Conservation (phyloP, 2,888 invertebrate species). For the Xestoiulus laeticollis region DNA sequence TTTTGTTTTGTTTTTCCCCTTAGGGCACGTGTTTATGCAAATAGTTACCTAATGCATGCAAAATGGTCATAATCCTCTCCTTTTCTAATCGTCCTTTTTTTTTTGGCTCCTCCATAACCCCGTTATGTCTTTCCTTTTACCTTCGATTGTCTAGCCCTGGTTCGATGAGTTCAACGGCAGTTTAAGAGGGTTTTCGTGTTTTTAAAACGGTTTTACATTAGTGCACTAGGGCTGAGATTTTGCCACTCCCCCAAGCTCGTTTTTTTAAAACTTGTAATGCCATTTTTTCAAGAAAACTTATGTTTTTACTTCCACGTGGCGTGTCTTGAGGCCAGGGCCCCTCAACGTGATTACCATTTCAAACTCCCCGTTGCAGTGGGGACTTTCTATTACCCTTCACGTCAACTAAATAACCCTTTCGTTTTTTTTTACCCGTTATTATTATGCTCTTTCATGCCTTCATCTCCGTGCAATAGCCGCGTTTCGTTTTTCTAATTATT, state of each 20-base stretch:
- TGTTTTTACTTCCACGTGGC: background rate
- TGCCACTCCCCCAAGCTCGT: background rate
- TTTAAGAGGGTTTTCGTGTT: slow-evolving; percentile 35
- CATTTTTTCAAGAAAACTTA: background rate
- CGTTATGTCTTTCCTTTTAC: background rate
- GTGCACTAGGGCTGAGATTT: background rate
- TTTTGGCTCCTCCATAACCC: background rate
- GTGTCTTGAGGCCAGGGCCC: background rate
- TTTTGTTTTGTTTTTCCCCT: background rate
- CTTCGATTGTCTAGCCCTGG: background rate
- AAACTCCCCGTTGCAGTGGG: background rate
- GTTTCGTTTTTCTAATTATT: slow-evolving; percentile 29
- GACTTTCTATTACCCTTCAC: slow-evolving; percentile 1
- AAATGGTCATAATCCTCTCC: background rate
- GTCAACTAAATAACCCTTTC: slow-evolving; percentile 21
- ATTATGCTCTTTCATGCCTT: background rate
- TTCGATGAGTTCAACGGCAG: slow-evolving; percentile 22
- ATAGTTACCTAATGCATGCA: background rate
- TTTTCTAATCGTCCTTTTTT: background rate
- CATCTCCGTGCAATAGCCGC: background rate
- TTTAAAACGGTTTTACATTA: background rate
- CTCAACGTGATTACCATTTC: background rate
- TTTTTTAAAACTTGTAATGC: background rate
- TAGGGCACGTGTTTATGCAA: background rate
- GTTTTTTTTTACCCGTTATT: slow-evolving; percentile 4